These are phyloP conservation scores for Lota lota DNA, from an alignment of 2,113 vertebrate genomes.

Conservation along the genomic window DNA sequence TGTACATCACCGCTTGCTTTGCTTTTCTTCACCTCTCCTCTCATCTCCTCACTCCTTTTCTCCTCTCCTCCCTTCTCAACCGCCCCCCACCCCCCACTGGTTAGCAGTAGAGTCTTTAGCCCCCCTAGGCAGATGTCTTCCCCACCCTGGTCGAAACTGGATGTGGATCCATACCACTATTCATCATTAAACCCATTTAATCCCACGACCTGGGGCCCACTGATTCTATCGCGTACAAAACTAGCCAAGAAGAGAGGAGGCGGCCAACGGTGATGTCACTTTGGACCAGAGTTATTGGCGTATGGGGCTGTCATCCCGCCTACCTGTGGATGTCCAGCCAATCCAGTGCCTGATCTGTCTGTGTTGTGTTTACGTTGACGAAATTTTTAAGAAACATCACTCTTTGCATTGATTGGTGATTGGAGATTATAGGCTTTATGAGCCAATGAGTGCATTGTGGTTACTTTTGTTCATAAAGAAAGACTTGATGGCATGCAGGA, in stretches of 20 bases:
- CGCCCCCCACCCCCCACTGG: not conserved
- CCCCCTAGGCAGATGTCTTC: constrained; percentile 56
- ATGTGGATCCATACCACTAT: constrained; percentile 63
- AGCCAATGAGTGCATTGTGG: too few species aligned
- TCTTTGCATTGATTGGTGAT: too few species aligned
- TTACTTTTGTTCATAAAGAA: too few species aligned
- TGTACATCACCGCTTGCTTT: constrained; percentile 31
- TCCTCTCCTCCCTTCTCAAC: not conserved
- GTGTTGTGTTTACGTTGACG: constrained; percentile 9
- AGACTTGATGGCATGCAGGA: too few species aligned
- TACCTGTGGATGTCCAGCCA: constrained; percentile 44
- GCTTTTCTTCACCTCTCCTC: constrained; percentile 17
- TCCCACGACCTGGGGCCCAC: constrained; percentile 54
- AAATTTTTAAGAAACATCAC: too few species aligned
- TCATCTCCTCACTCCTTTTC: constrained; percentile 10
- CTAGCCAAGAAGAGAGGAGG: constrained; percentile 48
- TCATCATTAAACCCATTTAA: constrained; percentile 68
- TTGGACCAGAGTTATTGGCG: constrained; percentile 50
- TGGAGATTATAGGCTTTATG: too few species aligned
- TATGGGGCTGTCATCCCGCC: constrained; percentile 45
- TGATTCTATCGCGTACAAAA: constrained; percentile 57
- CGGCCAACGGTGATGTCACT: constrained; percentile 48
- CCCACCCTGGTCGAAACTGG: constrained; percentile 63
- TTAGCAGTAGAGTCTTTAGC: constrained; percentile 26
- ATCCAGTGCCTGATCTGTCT: constrained; percentile 50